These are phyloP conservation scores for Machaerirhynchus nigripectus DNA, from an alignment of 2,113 vertebrate genomes.

Conservation along the genomic window DNA sequence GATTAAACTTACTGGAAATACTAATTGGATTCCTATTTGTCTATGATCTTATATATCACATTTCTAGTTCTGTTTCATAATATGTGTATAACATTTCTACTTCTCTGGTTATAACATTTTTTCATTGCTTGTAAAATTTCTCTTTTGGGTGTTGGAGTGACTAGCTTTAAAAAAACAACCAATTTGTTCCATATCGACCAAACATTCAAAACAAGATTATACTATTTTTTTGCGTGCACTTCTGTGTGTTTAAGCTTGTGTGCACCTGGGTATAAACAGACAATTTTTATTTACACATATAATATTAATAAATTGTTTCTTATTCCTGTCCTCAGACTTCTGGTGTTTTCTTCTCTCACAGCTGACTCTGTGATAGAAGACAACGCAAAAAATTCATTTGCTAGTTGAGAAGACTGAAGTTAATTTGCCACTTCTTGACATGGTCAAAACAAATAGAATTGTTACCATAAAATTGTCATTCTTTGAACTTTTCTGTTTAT, in stretches of 20 bases:
- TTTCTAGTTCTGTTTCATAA: neutral
- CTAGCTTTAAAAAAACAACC: neutral
- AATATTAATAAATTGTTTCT: neutral
- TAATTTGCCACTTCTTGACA: neutral
- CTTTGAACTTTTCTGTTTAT: neutral
- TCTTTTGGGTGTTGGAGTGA: neutral
- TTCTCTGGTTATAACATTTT: neutral
- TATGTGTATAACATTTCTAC: neutral
- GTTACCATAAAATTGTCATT: neutral
- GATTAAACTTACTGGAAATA: neutral
- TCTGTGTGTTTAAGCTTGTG: neutral
- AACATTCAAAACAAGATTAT: neutral
- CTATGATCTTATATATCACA: neutral
- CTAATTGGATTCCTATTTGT: neutral
- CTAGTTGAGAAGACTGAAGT: neutral
- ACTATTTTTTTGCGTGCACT: rapidly evolving
- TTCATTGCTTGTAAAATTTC: neutral
- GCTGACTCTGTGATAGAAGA: neutral
- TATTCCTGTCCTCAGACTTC: neutral
- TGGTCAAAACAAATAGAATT: neutral
- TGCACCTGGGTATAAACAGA: neutral
- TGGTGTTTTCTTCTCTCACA: neutral
- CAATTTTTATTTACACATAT: neutral
- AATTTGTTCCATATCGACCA: neutral
- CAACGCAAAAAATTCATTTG: neutral